These are phyloP conservation scores for Montipora foliosa DNA, from an alignment of 64 coral and sea anemone genomes.

Conservation along the genomic window DNA sequence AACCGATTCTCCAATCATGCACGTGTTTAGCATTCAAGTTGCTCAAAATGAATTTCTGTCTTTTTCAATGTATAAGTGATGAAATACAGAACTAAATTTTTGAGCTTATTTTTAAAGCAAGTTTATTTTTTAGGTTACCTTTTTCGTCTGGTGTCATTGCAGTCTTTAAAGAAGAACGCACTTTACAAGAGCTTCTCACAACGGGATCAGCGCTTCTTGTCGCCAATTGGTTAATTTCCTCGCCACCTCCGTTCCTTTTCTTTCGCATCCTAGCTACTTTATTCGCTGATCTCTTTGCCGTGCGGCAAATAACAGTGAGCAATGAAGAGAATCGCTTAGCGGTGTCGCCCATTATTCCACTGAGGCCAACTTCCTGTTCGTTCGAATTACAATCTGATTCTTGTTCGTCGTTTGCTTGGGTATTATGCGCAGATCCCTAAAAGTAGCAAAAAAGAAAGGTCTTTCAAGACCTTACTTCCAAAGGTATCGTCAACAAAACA, in stretches of 20 bases:
- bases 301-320: constrained; percentile 83
- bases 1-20: no score
- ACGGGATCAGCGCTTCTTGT: constrained; percentile 4
- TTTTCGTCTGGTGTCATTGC: constrained; percentile 20
- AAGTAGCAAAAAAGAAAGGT: not conserved
- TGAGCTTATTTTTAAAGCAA: no score
- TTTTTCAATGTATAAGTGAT: not conserved
- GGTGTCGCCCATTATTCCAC: constrained; percentile 60
- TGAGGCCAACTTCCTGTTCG: not conserved
- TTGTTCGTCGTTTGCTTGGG: not conserved
- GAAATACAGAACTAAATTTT: not conserved
- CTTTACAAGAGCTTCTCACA: constrained; percentile 25
- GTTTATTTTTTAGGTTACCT: constrained; percentile 14
- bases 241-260: constrained; percentile 61
- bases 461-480: not conserved
- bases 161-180: constrained; percentile 3
- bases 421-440: not conserved
- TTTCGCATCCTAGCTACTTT: constrained; percentile 85
- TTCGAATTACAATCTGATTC: not conserved
- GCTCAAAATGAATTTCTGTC: no score
- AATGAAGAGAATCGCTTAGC: constrained; percentile 73
- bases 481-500: not conserved
- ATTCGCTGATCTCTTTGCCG: constrained; percentile 88
- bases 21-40: no score
- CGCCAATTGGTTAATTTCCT: constrained; percentile 68